Conservation (phyloP, 2,888 invertebrate genomes). For the Yponomeuta evonymella region DNA sequence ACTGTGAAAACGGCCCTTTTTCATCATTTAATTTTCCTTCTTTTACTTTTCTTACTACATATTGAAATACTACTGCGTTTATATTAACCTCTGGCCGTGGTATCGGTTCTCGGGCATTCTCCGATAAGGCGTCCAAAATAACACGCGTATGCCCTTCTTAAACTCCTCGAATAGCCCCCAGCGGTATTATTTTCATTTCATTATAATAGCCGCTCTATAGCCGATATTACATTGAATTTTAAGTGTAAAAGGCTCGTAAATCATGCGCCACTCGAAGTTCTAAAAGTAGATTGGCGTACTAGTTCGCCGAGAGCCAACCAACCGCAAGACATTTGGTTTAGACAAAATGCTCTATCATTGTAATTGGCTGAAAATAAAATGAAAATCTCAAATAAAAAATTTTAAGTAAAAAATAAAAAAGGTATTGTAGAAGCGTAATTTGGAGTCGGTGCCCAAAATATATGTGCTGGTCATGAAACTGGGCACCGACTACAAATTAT, state of each 20-base stretch:
- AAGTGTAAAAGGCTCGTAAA: slow-evolving; percentile 33
- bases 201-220: slow-evolving; percentile 16
- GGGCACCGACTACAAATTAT: too few species aligned
- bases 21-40: not conserved
- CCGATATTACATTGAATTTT: slow-evolving; percentile 30
- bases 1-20: not conserved
- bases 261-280: slow-evolving; percentile 25
- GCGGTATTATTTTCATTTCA: not conserved
- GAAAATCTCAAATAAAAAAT: too few species aligned
- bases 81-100: not conserved
- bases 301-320: slow-evolving; percentile 14
- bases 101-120: not conserved
- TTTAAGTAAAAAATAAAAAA: too few species aligned
- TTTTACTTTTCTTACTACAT: not conserved
- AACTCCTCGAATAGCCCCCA: not conserved
- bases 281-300: slow-evolving; percentile 19
- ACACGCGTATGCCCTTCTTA: not conserved
- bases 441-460: too few species aligned
- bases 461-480: too few species aligned
- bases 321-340: too few species aligned
- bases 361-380: too few species aligned
- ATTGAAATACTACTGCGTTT: not conserved
- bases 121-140: slow-evolving; percentile 8
- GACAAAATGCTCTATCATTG: too few species aligned
- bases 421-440: too few species aligned